A percentile compares a stretch with the other conserved stretches of the same genome.
These are phyloP conservation scores for Drosophila kanekoi DNA, from an alignment of 2,888 invertebrate species.

Conservation along the genomic window DNA sequence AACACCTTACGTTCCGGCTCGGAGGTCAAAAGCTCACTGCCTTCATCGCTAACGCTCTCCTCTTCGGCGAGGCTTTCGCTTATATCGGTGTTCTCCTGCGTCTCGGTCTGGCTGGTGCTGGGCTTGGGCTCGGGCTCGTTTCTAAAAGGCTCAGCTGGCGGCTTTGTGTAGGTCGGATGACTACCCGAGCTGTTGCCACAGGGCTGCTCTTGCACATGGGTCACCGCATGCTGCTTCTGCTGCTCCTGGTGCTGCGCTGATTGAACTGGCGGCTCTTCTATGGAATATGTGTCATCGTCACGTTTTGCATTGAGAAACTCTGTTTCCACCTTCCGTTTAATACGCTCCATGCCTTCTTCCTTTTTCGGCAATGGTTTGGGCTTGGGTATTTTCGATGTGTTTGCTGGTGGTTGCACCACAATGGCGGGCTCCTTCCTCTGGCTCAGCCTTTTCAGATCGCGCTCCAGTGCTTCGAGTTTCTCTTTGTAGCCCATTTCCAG, in stretches of 20 bases:
- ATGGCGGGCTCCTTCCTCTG: slow-evolving; percentile 7
- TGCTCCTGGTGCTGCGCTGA: slow-evolving; percentile 1
- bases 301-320: slow-evolving; percentile 58
- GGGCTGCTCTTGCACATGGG: slow-evolving; percentile 39
- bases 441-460: slow-evolving; percentile 63
- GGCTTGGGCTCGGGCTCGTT: slow-evolving; percentile 10
- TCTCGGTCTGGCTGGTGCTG: slow-evolving; percentile 7
- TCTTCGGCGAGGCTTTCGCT: slow-evolving; percentile 75
- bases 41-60: slow-evolving; percentile 41
- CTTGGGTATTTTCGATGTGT: slow-evolving; percentile 66
- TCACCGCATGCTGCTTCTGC: slow-evolving; percentile 14
- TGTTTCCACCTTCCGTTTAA: slow-evolving; percentile 60
- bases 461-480: slow-evolving; percentile 73
- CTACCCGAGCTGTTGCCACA: slow-evolving; percentile 52
- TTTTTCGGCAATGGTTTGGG: slow-evolving; percentile 54
- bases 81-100: slow-evolving; percentile 65
- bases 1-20: slow-evolving; percentile 41
- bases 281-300: slow-evolving; percentile 69
- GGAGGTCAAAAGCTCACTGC: slow-evolving; percentile 35
- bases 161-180: slow-evolving; percentile 57
- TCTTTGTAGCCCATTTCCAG: slow-evolving; percentile 77
- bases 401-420: background rate
- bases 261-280: slow-evolving; percentile 51
- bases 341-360: slow-evolving; percentile 51
- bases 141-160: background rate